Evolutionary conservation across 2,888 invertebrate genomes (phyloP).

Genomic region (Perizoma affinitatum): DNA sequence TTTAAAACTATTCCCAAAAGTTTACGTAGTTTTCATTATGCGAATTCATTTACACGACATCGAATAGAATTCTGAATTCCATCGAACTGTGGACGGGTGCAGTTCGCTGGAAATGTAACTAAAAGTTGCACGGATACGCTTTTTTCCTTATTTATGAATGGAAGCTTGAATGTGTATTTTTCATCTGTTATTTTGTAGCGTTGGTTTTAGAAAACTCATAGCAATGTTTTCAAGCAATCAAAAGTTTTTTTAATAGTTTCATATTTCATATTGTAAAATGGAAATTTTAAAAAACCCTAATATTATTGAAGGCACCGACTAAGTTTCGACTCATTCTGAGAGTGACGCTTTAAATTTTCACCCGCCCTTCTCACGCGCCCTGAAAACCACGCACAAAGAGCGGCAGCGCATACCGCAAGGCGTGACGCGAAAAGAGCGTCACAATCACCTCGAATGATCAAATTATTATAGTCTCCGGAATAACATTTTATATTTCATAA

Average conservation of each 20-base stretch:
- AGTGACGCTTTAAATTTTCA: too few species aligned
- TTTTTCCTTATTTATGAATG: slow-evolving; percentile 62
- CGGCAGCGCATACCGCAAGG: too few species aligned
- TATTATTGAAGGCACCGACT: too few species aligned
- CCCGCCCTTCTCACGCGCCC: too few species aligned
- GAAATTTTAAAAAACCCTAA: too few species aligned
- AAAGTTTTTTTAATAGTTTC: not conserved
- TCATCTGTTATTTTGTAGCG: slow-evolving; percentile 46
- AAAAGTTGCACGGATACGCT: slow-evolving; percentile 66
- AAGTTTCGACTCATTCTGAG: too few species aligned
- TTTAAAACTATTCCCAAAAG: slow-evolving; percentile 56
- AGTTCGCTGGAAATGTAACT: slow-evolving; percentile 65
- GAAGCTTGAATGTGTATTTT: slow-evolving; percentile 54
- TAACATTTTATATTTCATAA: too few species aligned
- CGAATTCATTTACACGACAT: slow-evolving; percentile 63
- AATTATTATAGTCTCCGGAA: too few species aligned
- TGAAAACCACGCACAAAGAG: too few species aligned
- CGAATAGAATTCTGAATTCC: slow-evolving; percentile 66
- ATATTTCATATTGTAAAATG: too few species aligned
- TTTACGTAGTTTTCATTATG: slow-evolving; percentile 57
- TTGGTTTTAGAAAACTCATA: slow-evolving; percentile 14
- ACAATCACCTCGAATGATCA: too few species aligned
- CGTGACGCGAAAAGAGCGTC: too few species aligned
- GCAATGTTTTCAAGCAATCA: slow-evolving; percentile 2
- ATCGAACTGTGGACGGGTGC: slow-evolving; percentile 63